Conservation (phyloP, 2,888 invertebrate genomes). For the Acanthosepion esculentum region DNA sequence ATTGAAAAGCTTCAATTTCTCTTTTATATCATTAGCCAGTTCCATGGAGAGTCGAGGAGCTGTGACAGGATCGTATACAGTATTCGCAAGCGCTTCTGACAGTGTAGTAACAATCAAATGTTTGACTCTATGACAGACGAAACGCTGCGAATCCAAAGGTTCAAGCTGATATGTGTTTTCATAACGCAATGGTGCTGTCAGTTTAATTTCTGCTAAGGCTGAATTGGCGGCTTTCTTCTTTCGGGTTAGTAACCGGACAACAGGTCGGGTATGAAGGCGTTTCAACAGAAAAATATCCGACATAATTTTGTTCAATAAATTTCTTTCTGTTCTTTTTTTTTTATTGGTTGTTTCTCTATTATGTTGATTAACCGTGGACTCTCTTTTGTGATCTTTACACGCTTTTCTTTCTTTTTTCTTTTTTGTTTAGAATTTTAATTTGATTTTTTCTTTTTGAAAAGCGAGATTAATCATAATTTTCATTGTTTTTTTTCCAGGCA, state of each 20-base stretch:
- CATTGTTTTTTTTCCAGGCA: no score
- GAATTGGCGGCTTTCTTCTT: neutral
- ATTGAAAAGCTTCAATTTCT: conserved; percentile 58
- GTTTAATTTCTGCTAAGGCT: neutral
- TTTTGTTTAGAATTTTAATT: no score
- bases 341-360: neutral
- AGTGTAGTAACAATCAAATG: conserved; percentile 43
- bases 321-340: neutral
- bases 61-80: conserved; percentile 56
- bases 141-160: neutral
- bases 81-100: conserved; percentile 54
- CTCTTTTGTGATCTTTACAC: neutral
- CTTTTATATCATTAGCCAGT: conserved; percentile 59
- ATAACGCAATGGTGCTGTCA: neutral
- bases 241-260: neutral
- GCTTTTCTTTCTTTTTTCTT: neutral
- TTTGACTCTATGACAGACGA: neutral
- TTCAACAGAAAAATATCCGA: neutral
- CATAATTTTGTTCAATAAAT: neutral
- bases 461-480: no score
- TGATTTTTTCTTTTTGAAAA: no score
- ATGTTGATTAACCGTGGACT: neutral
- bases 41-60: conserved; percentile 57
- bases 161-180: conserved; percentile 35
- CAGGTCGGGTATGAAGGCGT: neutral